These are phyloP conservation scores for Drosophila subpulchrella DNA, from an alignment of 1,140 invertebrate species.

Conservation along the genomic window DNA sequence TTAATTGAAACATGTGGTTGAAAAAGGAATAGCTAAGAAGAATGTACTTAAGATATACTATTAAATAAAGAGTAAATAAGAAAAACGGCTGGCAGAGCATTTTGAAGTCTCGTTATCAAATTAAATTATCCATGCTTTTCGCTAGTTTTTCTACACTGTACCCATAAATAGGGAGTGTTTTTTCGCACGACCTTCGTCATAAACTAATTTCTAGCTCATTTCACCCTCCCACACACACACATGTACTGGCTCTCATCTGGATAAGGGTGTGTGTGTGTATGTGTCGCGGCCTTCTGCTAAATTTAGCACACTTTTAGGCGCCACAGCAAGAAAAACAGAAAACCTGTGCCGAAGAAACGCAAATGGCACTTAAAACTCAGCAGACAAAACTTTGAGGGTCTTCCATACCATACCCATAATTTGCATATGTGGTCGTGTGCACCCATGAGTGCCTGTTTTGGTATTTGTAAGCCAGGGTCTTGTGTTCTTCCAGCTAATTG, in stretches of 20 bases:
- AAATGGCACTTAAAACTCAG: constrained; percentile 56
- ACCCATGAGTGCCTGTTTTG: constrained; percentile 6
- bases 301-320: constrained; percentile 61
- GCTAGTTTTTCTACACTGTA: background rate
- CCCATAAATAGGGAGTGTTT: background rate
- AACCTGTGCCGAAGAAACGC: constrained; percentile 31
- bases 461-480: constrained; percentile 7
- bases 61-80: background rate
- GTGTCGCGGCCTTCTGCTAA: constrained; percentile 61
- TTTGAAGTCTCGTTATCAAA: background rate
- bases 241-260: background rate
- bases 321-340: constrained; percentile 37
- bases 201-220: constrained; percentile 80
- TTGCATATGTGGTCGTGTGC: constrained; percentile 29
- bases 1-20: too few species aligned
- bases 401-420: constrained; percentile 33
- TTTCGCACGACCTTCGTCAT: constrained; percentile 58
- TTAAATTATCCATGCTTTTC: background rate
- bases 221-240: constrained; percentile 33
- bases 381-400: constrained; percentile 52
- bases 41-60: too few species aligned
- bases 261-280: constrained; percentile 7
- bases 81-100: background rate
- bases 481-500: constrained; percentile 59
- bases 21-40: too few species aligned